Evolutionary conservation across 2,113 vertebrate species (phyloP).

Genomic region (Myiopsitta monachus): DNA sequence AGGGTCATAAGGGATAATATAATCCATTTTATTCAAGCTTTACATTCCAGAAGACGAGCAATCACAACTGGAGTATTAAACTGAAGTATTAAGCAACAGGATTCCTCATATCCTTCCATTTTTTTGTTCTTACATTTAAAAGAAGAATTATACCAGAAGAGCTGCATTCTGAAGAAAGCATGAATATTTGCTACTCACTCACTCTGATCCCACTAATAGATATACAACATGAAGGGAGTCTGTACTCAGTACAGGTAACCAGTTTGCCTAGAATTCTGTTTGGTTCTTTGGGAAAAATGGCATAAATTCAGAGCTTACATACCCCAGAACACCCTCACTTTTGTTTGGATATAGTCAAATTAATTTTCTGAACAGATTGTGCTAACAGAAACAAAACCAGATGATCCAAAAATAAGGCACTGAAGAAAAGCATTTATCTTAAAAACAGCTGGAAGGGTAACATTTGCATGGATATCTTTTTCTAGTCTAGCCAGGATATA

Average conservation of each 20-base stretch:
- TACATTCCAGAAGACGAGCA: constrained; percentile 52
- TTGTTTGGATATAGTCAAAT: background rate
- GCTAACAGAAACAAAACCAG: background rate
- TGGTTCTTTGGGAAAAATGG: background rate
- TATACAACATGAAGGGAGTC: background rate
- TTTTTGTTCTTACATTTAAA: background rate
- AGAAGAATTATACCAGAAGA: background rate
- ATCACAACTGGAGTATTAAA: constrained; percentile 31
- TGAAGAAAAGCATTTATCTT: background rate
- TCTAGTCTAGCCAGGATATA: background rate
- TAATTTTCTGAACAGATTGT: background rate
- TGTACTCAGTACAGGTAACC: background rate
- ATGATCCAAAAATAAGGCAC: background rate
- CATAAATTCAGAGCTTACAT: background rate
- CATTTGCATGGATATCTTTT: background rate
- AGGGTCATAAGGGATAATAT: constrained; percentile 56
- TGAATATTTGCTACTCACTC: background rate
- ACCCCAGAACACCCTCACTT: background rate
- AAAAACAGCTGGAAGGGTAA: background rate
- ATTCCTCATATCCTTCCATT: background rate
- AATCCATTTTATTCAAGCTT: constrained; percentile 62
- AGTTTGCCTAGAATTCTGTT: background rate
- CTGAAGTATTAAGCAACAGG: constrained; percentile 11
- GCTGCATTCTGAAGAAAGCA: background rate
- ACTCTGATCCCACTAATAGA: background rate